These are phyloP conservation scores for Pelodytes ibericus DNA, from an alignment of 2,797 vertebrate genomes.

Conservation along the genomic window DNA sequence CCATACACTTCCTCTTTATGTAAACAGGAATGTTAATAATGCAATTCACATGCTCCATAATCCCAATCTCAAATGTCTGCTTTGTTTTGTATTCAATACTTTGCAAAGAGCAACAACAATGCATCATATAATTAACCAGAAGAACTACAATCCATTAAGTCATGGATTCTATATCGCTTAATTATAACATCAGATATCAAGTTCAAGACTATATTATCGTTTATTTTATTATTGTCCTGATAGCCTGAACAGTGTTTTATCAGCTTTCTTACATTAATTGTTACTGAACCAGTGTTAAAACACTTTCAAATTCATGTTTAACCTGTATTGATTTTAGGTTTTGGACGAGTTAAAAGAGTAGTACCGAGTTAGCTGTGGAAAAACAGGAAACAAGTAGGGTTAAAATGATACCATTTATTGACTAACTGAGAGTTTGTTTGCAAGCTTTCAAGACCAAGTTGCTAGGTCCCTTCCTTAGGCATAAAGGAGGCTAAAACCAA, in stretches of 20 bases:
- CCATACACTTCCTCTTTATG: neutral
- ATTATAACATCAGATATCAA: neutral
- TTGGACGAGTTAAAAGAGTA: no score
- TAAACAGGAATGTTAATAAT: conserved; percentile 1
- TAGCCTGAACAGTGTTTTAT: no score
- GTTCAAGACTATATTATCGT: neutral
- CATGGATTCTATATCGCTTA: neutral
- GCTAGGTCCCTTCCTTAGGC: no score
- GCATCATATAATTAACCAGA: neutral
- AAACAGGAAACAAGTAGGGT: no score
- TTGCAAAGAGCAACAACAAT: neutral
- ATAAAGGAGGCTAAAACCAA: no score
- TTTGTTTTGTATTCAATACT: neutral
- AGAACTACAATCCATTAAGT: neutral
- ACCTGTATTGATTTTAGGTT: no score
- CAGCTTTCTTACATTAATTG: neutral
- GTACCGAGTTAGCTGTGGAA: no score
- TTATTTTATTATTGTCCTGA: neutral
- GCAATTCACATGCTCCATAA: neutral
- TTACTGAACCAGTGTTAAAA: no score
- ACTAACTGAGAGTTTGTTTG: no score
- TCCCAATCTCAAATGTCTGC: neutral
- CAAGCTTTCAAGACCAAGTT: no score
- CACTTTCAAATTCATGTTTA: no score
- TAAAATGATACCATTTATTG: no score